Percentiles rank a stretch among this genome's conserved stretches.
Evolutionary conservation across 2,113 vertebrate genomes (phyloP).

Genomic region (Percina caprodes): DNA sequence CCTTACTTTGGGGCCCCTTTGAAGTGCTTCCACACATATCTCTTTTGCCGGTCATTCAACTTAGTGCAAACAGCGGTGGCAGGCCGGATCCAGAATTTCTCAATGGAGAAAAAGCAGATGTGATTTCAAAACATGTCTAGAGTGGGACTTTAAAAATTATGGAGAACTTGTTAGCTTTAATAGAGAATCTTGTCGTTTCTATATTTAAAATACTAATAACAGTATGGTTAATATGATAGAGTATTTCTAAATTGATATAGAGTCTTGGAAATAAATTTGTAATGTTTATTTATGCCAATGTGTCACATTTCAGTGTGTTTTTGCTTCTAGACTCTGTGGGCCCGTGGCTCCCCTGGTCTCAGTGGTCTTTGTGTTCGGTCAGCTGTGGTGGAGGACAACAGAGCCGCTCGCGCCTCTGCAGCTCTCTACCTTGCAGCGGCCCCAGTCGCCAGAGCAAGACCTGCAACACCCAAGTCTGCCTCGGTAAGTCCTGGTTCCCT

Average conservation of each 20-base stretch:
- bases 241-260: neutral
- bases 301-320: neutral
- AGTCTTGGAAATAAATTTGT: neutral
- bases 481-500: constrained; percentile 75
- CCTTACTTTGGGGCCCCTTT: no score
- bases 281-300: neutral
- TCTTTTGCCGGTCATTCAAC: no score
- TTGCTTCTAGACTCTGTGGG: constrained; percentile 63
- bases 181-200: neutral
- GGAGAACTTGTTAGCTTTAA: neutral
- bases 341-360: constrained; percentile 80
- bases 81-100: no score
- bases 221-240: neutral
- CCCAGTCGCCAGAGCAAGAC: constrained; percentile 81
- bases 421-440: constrained; percentile 68
- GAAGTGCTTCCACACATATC: no score
- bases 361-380: constrained; percentile 78
- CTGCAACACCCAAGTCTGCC: constrained; percentile 88
- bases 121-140: no score
- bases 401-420: constrained; percentile 72
- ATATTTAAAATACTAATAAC: no score
- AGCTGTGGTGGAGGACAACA: constrained; percentile 83
- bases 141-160: no score
- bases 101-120: no score
- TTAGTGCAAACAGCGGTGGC: no score